phyloP scores from a whole-genome alignment of 2,888 invertebrate species.

The Drosophila barbarae region DNA sequence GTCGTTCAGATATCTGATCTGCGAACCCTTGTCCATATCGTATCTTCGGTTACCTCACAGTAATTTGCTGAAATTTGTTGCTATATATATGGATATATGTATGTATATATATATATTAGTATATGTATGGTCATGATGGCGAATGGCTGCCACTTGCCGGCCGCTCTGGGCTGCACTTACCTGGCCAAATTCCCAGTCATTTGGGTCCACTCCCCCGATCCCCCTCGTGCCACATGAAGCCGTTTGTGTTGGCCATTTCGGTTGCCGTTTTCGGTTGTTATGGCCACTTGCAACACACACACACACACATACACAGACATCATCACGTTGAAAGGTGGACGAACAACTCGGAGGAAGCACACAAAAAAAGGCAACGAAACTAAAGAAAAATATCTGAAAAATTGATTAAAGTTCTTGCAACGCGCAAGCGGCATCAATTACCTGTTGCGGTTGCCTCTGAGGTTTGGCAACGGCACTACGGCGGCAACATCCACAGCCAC shows the following conservation, averaged over 20 bases:
- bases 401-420: conserved; percentile 68
- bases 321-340: conserved; percentile 39
- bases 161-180: conserved; percentile 11
- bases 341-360: conserved; percentile 10
- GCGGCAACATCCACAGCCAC: conserved; percentile 18
- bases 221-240: background rate
- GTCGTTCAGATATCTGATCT: conserved; percentile 16
- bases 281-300: conserved; percentile 50
- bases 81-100: background rate
- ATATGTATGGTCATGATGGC: conserved; percentile 16
- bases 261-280: conserved; percentile 53
- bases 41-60: conserved; percentile 27
- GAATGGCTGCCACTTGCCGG: conserved; percentile 24
- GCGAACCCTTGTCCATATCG: conserved; percentile 20
- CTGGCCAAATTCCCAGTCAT: conserved; percentile 36
- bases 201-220: conserved; percentile 22
- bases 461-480: conserved; percentile 33
- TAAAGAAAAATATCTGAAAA: conserved; percentile 57
- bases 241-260: conserved; percentile 38
- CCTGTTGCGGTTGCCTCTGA: conserved; percentile 58
- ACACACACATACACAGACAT: conserved; percentile 12
- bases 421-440: conserved; percentile 65
- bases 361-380: conserved; percentile 20
- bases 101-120: background rate
- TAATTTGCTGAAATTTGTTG: conserved; percentile 34